These are phyloP conservation scores for Drosophila virilis DNA, from an alignment of 1,140 invertebrate species.

Conservation along the genomic window DNA sequence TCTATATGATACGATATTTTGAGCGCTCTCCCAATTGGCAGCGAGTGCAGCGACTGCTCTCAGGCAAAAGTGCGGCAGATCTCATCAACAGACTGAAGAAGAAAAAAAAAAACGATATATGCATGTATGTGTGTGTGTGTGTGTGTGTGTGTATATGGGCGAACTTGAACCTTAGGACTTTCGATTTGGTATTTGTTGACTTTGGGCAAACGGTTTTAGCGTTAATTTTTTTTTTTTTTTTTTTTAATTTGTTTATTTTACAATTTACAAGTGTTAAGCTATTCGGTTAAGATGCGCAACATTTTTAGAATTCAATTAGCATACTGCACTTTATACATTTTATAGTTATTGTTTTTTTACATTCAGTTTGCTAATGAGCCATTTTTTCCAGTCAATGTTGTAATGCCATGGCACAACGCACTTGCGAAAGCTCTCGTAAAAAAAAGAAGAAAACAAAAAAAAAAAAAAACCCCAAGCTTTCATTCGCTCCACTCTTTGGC, in stretches of 20 bases:
- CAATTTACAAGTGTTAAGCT: slow-evolving; percentile 25
- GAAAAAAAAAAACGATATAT: not conserved
- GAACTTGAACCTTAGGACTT: slow-evolving; percentile 49
- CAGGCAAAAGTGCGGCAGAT: slow-evolving; percentile 10
- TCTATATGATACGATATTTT: slow-evolving; percentile 65
- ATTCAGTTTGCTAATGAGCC: slow-evolving; percentile 7
- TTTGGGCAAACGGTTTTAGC: slow-evolving; percentile 4
- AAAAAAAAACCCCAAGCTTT: slow-evolving; percentile 3
- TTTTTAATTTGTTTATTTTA: slow-evolving; percentile 34
- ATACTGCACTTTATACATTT: slow-evolving; percentile 5
- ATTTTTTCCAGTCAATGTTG: not conserved
- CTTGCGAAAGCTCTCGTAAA: slow-evolving; percentile 4
- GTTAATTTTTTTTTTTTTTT: not conserved
- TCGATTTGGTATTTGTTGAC: slow-evolving; percentile 30
- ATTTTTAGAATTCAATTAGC: slow-evolving; percentile 43
- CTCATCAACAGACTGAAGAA: not conserved
- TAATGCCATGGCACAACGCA: not conserved
- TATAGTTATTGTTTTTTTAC: not conserved
- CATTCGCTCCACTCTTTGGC: slow-evolving; percentile 2
- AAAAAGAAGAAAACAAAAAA: not conserved
- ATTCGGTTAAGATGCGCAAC: not conserved
- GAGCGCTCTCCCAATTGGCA: slow-evolving; percentile 50
- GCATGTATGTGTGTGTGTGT: no score
- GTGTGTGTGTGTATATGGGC: not conserved
- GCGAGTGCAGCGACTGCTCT: slow-evolving; percentile 35